Percentiles rank a stretch among this genome's conserved stretches.
These are phyloP conservation scores for Cephus rjabovi DNA, from an alignment of 2,888 invertebrate genomes.

Conservation along the genomic window DNA sequence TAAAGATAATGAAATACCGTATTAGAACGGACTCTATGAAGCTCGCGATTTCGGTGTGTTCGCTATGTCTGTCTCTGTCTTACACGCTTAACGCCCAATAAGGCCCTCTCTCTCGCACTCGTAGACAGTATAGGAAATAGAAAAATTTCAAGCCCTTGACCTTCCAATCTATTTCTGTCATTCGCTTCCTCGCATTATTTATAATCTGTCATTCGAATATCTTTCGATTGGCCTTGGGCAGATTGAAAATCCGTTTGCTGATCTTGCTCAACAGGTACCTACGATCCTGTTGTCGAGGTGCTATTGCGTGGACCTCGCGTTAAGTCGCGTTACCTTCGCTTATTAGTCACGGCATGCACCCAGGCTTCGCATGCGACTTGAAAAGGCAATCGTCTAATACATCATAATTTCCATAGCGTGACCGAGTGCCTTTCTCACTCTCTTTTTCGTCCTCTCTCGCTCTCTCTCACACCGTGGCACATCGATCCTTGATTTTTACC, in stretches of 20 bases:
- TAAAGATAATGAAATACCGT: background rate
- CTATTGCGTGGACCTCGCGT: constrained; percentile 4
- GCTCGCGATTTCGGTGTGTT: background rate
- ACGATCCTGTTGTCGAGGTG: background rate
- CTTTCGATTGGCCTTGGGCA: background rate
- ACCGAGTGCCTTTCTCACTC: constrained; percentile 26
- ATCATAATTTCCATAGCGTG: constrained; percentile 62
- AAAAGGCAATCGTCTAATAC: constrained; percentile 59
- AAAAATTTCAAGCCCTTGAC: background rate
- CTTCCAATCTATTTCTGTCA: background rate
- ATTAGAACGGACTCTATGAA: background rate
- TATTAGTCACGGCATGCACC: constrained; percentile 53
- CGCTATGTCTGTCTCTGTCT: background rate
- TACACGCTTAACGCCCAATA: background rate
- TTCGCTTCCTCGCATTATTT: background rate
- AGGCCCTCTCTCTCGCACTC: background rate
- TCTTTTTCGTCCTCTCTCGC: background rate
- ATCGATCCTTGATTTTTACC: background rate
- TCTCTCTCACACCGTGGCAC: background rate
- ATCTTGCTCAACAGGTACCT: constrained; percentile 2
- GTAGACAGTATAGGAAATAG: background rate
- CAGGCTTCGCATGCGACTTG: constrained; percentile 39
- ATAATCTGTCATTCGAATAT: background rate
- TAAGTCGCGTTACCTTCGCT: constrained; percentile 32
- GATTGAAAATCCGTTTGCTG: background rate